Evolutionary conservation across 2,797 vertebrate genomes (phyloP).

Genomic region (Sebastes itinus): DNA sequence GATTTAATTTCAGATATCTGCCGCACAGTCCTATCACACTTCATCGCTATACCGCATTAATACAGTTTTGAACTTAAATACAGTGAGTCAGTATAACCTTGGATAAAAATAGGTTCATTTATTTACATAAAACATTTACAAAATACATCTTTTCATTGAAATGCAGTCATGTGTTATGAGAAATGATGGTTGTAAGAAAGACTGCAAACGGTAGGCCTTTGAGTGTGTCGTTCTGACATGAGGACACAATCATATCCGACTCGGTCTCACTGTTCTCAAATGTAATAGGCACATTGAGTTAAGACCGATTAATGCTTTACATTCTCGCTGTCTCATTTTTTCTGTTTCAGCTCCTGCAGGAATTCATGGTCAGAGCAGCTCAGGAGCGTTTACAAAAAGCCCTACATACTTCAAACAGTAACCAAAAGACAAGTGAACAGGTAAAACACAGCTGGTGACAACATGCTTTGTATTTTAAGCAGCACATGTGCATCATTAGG

Average conservation of each 20-base stretch:
- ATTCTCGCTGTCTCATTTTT: conserved; percentile 21
- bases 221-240: conserved; percentile 9
- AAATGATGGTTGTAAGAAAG: conserved; percentile 51
- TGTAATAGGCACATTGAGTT: conserved; percentile 74
- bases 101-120: conserved; percentile 80
- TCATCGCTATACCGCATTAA: background rate
- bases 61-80: background rate
- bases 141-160: conserved; percentile 62
- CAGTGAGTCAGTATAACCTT: background rate
- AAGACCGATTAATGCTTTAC: conserved; percentile 45
- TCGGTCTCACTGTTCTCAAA: conserved; percentile 50
- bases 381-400: conserved; percentile 15
- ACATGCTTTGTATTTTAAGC: conserved; percentile 30
- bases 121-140: conserved; percentile 78
- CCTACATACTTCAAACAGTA: background rate
- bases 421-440: conserved; percentile 12
- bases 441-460: conserved; percentile 30
- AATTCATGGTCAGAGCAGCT: conserved; percentile 38
- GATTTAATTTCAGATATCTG: no score
- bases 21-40: background rate
- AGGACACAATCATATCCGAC: conserved; percentile 15
- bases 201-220: conserved; percentile 46
- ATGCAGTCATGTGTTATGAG: conserved; percentile 32
- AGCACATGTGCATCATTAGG: conserved; percentile 18
- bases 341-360: conserved; percentile 31